Conservation (phyloP, 2,113 vertebrate genomes). For the Noctilio leporinus region DNA sequence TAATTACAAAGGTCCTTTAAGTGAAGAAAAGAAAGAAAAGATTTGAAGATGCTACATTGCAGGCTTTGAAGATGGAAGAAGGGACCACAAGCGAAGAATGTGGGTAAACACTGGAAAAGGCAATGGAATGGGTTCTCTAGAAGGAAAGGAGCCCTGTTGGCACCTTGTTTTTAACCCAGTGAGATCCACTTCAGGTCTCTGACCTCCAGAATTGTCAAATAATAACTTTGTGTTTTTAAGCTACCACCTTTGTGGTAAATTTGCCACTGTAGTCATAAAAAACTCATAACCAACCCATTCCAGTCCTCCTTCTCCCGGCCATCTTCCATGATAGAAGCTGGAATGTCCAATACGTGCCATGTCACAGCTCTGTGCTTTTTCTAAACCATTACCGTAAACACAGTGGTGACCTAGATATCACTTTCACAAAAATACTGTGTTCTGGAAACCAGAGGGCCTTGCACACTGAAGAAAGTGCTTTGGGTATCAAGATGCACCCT, state of each 20-base stretch:
- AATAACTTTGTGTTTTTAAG: neutral
- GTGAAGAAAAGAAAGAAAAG: neutral
- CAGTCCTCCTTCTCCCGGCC: neutral
- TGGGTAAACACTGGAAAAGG: neutral
- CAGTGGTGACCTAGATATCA: neutral
- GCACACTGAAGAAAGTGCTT: neutral
- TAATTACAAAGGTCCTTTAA: neutral
- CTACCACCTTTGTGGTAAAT: neutral
- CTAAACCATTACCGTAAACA: neutral
- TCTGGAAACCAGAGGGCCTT: neutral
- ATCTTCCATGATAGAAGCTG: neutral
- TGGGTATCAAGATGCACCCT: neutral
- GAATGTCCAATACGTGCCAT: neutral
- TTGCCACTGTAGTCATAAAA: neutral
- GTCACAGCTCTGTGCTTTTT: neutral
- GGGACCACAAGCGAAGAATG: neutral
- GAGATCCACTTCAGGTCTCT: neutral
- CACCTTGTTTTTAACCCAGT: neutral
- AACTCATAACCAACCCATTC: neutral
- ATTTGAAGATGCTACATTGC: neutral
- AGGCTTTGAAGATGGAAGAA: neutral
- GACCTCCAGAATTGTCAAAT: too few relatives aligned
- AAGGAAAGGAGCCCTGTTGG: neutral
- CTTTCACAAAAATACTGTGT: neutral
- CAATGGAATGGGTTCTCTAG: neutral